A percentile compares a stretch with the other conserved stretches of the same genome.
These are phyloP conservation scores for Manis javanica DNA, from an alignment of 2,797 vertebrate genomes.

Conservation along the genomic window DNA sequence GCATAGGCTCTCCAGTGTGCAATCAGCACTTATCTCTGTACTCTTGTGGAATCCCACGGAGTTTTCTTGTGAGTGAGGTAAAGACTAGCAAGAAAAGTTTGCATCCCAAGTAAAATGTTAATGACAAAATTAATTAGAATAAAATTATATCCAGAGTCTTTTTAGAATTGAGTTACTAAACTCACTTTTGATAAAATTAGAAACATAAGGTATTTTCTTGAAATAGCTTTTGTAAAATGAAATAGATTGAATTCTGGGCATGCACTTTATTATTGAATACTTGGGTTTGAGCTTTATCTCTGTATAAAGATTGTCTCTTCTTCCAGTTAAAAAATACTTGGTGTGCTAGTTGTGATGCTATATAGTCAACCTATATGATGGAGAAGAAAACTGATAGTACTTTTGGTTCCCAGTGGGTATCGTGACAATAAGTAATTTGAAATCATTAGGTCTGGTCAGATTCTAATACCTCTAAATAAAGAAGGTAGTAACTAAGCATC, in stretches of 20 bases:
- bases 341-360: not conserved
- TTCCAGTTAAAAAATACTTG: not conserved
- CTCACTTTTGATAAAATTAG: slow-evolving; percentile 41
- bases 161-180: slow-evolving; percentile 10
- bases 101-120: slow-evolving; percentile 45
- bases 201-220: not conserved
- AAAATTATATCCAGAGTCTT: slow-evolving; percentile 12
- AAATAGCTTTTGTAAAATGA: slow-evolving; percentile 19
- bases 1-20: not conserved
- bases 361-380: not conserved
- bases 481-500: not conserved
- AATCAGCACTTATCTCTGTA: slow-evolving; percentile 30
- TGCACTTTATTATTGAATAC: not conserved
- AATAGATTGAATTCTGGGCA: not conserved
- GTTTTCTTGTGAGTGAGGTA: slow-evolving; percentile 23
- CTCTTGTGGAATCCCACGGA: not conserved
- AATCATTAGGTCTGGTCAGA: not conserved
- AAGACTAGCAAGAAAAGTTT: not conserved
- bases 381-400: not conserved
- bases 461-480: not conserved
- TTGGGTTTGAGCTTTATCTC: not conserved
- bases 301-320: not conserved
- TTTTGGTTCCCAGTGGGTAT: not conserved
- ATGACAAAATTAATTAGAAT: slow-evolving; percentile 60
- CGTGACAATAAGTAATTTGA: not conserved